Base-by-base conservation (phyloP, 1,140 invertebrate species). In the Cydia strobilella region DNA sequence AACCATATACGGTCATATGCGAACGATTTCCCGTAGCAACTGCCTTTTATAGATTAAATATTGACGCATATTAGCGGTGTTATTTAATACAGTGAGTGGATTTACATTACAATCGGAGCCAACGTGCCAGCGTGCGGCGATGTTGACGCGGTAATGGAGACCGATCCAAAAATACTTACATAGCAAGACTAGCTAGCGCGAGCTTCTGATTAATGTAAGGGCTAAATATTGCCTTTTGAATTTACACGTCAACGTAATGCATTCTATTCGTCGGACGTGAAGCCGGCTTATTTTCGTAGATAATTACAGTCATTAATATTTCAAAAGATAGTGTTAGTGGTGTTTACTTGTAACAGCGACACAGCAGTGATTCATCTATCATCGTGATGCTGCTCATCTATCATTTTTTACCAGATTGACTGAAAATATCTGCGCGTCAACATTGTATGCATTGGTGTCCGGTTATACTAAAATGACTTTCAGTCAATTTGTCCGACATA, bases 151-250 rank as follows among this genome's bases (percentile, higher is more conserved):
- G 71, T 72, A 76, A 79, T 77, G 63, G 69, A 79, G 74, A 79
- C 74, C 74, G 71, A 71, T 82, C 80, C 76, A 80, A 80, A 82
- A 82, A 82, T 82, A 82, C 75, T 73, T 71, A 74, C 71, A 74
- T 35, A 73, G 39, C 42, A 73, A 27, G 45, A 42, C 65, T 69
- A 69, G 65, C 65, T 69, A 69, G 65, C 18, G 65, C 65, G 65
- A 69, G 65, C 31, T 69, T 69, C 27, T 69, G 65, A 69, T 69
- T 69, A 20, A 69, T 69, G 27, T 69, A 15, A 69, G 65, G 65
- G 25, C 65, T 69, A 69, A 69, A 69, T 69, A 69, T 69, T 69
- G 31, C 31, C 27, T 31, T 65, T 69, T 66, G 63, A 18, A 69
- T 69, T 31, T 18, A 69, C 65, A 69, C 15, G 65, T 59, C 18